Base-by-base conservation (phyloP, 1,140 invertebrate genomes). In the Drosophila ohnishii region DNA sequence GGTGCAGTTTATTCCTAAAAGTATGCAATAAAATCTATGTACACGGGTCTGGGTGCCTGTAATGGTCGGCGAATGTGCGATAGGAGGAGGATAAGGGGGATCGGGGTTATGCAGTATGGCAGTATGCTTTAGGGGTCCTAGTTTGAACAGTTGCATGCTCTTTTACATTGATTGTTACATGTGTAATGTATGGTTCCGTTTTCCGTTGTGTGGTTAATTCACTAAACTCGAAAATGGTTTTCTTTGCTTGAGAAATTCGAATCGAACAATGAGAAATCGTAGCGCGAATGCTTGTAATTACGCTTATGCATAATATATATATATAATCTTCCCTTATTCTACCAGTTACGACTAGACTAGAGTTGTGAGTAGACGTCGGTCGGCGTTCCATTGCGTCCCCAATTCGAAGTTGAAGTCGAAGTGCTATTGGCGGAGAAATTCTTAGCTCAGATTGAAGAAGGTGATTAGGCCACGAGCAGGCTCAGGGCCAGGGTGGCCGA, bases 141-240 rank as follows among this genome's bases (percentile, higher is more conserved):
- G 66, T 78, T 78, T 82, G 73, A 65, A 78, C 75, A 71, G 56
- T 86, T 80, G 61, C 61, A 84, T 87, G 80, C 71, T 75, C 77
- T 84, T 80, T 89, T 78, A 88, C 84, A 85, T 88, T 88, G 84
- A 88, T 88, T 88, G 84, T 88, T 88, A 77, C 78, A 74, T 83
- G 71, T 76, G 63, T 65, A 59, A 76, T 75, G 72, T 55, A 64
- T 88, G 84, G 80, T 87, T 87, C 85, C 84, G 45, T 81, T 78
- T 79, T 78, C 62, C 65, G 45, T 66, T 58, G 60, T 75, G 35
- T 70, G 51, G 35, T 59, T 71, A 69, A 69, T 69, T 55, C 47
- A 66, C 63, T 71, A 71, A 71, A 71, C 53, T 70, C 40, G 58
- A 60, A 60, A 53, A 51, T 42, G 42, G 55, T 59, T 56, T 70